Base-by-base conservation (phyloP, 1,140 invertebrate species). In the Zelostemma sp. region DNA sequence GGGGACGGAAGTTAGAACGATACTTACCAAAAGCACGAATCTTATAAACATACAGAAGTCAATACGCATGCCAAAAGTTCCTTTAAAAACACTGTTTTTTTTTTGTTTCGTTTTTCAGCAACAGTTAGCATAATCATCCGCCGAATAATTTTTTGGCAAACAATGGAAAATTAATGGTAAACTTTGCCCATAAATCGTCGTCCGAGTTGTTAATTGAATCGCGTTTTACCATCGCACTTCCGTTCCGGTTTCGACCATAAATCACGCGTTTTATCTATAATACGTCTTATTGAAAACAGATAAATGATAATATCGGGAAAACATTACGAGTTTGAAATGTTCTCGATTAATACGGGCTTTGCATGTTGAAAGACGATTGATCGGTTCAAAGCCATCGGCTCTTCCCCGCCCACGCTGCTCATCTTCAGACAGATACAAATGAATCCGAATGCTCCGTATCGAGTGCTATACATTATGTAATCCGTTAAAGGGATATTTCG, bases 351-450 rank as follows among this genome's bases (percentile, higher is more conserved):
- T 16, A 35, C 48, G 16, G 25, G 48, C 48, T 50, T 50, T 33
- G 25, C 28, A 35, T 16, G 18, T 16, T 50, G 48, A 50, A 50
- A 14, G 35, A 72, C 50, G 63, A 82, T 81, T 83, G 81, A 83
- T 83, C 80, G 81, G 81, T 82, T 83, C 75, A 78, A 81, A 76
- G 78, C 63, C 61, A 55, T 59, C 43, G 16, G 6, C 18, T 56
- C 54, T 58, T 61, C 56, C 31, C 40, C 50, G 41, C 50, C 19
- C 47, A 25, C 66, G 21, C 11, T 38, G 46, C 74, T 74, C 75
- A 79, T 78, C 60, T 70, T 48, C 65, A 73, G 80, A 83, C 80
- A 80, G 80, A 82, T 83, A 85, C 79, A 84, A 84, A 83, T 83
- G 79, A 83, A n/a, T 84, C 81, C 76, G 75, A 74, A 80, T 73